Base-by-base conservation (phyloP, 2,888 invertebrate species). In the Hydroisotoma schaefferi region DNA sequence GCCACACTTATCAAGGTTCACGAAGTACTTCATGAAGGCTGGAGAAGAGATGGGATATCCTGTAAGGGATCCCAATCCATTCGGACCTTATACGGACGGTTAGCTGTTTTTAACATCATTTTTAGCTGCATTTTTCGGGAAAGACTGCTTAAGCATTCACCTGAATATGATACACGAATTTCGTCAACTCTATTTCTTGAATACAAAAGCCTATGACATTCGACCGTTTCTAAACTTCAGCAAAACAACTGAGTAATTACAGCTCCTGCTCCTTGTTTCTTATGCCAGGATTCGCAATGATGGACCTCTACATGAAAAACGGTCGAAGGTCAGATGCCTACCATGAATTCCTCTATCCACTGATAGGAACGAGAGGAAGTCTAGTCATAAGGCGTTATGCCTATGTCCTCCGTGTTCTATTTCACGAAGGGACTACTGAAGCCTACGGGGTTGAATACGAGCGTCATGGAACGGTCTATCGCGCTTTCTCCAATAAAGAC, bases 11-110 rank as follows among this genome's bases (percentile, higher is more conserved):
- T 55, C 56, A 5, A 58, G 55, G 37, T 63, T 63, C 22, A 61
- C 63, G 1, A 57, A 63, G 22, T 54, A 61, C 20, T 48, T 68
- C 26, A 56, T 66, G 56, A 38, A 51, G 48, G 68, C 68, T 5
- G 68, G 63, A 10, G 49, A 56, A 43, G 69, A 69, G 38, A 18
- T 69, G 38, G 67, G 67, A 2, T 69, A 65, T 43, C n/a, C 55
- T 12, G 59, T 68, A 1, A 20, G 63, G 33, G 67, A 67, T 59
- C 64, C 67, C 12, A 67, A 67, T 54, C 55, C 59, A 2, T 53
- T 55, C 27, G 67, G 67, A n/a, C 65, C 67, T 18, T 59, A 63
- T 33, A 62, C 59, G 5, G 65, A 62, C 37, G 62, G 63, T 63
- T 51, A 15, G 3, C n/a, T 26, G n/a, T n/a, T n/a, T n/a, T n/a